Evolutionary conservation across 2,888 invertebrate genomes (phyloP), one percentile per base, ranked within the genome.

Genomic region (Himalopsyche tibetana): DNA sequence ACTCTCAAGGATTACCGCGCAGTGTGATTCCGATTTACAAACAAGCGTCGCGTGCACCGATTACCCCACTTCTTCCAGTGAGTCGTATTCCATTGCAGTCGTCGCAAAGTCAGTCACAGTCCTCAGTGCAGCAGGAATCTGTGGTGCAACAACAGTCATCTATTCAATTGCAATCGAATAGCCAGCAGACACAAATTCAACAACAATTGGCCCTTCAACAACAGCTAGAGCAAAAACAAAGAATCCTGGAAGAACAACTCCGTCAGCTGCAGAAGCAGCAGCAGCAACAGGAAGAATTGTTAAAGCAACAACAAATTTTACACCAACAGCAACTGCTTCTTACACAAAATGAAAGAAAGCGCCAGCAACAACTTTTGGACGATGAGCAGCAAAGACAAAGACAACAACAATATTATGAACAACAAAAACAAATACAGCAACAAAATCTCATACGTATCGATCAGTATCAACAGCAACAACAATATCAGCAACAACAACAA

Each of bases 11-110:
- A 0, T 90, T 95, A n/a, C 96, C 97, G 0, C 96, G 96, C 89
- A 96, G 95, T 90, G 96, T 97, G 0, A 95, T 96, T 83, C 96
- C 97, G 0, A 94, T 96, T 89, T 95, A 94, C 90, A 94, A 95
- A 90, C 93, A 93, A 88, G 89, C 90, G 36, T 90, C 90, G 28
- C 90, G 91, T 55, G 90, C 90, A 84, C 88, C 84, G 79, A 89
- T 87, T 86, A 89, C 84, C 82, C 88, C 89, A 45, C 69, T 86
- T 38, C 82, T 45, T 17, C 85, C 88, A 55, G 84, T 87, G 9
- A 42, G 28, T 9, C 55, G 56, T 55, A 12, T 69, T 9, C 69
- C 85, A 15, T 40, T 56, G 15, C 84, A 84, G 69, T 42, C 82
- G 9, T 38, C 82, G 15, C 79, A 82, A 74, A 55, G 74, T 15